A percentile compares a stretch with the other conserved stretches of the same genome.
These are phyloP conservation scores for Drosophila burlai DNA, from an alignment of 1,140 invertebrate genomes.

Conservation along the genomic window DNA sequence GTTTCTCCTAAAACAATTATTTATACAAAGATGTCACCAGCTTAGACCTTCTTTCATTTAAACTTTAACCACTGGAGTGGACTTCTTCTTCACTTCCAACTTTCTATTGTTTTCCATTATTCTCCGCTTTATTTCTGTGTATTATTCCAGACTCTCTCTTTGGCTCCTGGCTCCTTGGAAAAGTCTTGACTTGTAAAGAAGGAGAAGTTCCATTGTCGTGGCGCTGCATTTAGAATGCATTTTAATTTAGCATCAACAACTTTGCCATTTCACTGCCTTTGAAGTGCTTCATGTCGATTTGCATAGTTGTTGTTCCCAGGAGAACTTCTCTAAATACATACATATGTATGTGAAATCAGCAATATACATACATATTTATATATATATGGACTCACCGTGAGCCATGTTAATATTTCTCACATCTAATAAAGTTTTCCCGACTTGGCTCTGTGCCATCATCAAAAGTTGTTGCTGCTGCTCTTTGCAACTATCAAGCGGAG, in stretches of 20 bases:
- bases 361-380: background rate
- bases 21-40: constrained; percentile 11
- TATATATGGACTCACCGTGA: constrained; percentile 3
- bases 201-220: constrained; percentile 49
- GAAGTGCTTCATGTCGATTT: constrained; percentile 38
- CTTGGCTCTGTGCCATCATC: constrained; percentile 48
- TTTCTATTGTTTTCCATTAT: constrained; percentile 38
- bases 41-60: constrained; percentile 13
- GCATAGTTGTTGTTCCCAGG: constrained; percentile 31
- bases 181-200: constrained; percentile 27
- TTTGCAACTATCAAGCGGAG: constrained; percentile 45
- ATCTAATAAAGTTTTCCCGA: constrained; percentile 70
- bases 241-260: constrained; percentile 65
- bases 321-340: constrained; percentile 23
- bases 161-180: background rate
- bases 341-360: constrained; percentile 2
- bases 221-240: constrained; percentile 69
- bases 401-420: constrained; percentile 73
- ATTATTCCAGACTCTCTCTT: constrained; percentile 28
- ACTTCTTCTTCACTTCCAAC: background rate
- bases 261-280: constrained; percentile 57
- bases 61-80: constrained; percentile 17
- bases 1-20: constrained; percentile 9
- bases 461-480: constrained; percentile 48
- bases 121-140: constrained; percentile 47